These are phyloP conservation scores for Xerus inauris DNA, from an alignment of 2,113 vertebrate genomes.

Conservation along the genomic window DNA sequence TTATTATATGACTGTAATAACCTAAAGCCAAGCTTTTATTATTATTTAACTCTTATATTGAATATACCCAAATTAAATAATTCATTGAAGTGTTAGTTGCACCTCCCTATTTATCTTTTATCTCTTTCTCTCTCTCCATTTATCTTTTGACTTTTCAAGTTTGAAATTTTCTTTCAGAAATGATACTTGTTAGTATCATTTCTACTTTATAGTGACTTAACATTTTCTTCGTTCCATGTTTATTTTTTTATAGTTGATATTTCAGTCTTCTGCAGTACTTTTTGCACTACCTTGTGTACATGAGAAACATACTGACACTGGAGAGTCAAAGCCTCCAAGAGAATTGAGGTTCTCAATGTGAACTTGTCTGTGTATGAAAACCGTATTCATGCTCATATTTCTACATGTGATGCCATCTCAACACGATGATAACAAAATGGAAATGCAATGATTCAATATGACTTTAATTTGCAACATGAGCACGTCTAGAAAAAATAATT, in stretches of 20 bases:
- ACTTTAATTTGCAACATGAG: conserved; percentile 2
- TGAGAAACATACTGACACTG: not conserved
- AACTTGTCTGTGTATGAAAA: not conserved
- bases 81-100: not conserved
- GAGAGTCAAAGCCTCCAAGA: not conserved
- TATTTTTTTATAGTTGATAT: not conserved
- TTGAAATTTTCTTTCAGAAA: conserved; percentile 28
- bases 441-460: not conserved
- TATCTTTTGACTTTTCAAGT: not conserved
- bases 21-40: not conserved
- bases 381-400: not conserved
- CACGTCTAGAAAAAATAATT: not conserved
- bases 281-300: not conserved
- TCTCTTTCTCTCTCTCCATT: not conserved
- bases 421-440: not conserved
- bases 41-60: not conserved
- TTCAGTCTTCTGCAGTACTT: not conserved
- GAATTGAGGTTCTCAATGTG: not conserved
- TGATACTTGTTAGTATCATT: not conserved
- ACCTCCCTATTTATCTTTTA: too few relatives aligned
- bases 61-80: not conserved
- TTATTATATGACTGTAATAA: conserved; percentile 17
- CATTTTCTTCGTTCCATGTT: not conserved
- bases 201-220: not conserved
- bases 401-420: not conserved